Base-by-base conservation (phyloP, 2,888 invertebrate species). In the Dendrolimus houi region DNA sequence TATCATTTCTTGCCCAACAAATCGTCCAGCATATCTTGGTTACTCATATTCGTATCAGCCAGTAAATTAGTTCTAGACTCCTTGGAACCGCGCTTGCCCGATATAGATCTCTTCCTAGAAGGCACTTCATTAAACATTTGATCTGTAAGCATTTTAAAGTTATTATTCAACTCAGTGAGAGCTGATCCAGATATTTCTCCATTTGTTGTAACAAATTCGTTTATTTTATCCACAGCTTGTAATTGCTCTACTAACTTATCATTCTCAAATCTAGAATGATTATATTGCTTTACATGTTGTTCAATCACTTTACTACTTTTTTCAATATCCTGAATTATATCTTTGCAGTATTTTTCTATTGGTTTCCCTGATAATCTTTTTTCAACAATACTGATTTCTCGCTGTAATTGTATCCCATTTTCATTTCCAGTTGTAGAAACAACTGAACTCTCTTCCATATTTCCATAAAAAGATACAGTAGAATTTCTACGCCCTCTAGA, bases 151-250 rank as follows among this genome's bases (percentile, higher is more conserved):
- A 80, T 79, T 70, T 88, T 84, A 55, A 89, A 87, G 61, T 89
- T 88, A 63, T 89, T 86, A 63, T 90, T 88, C 52, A 90, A 61
- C 60, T 88, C 88, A 14, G 65, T 65, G 9, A 88, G 74, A 40
- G 87, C 70, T 41, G 78, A 74, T 41, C 77, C 70, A 0, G 87
- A 81, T 55, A 89, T 79, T 41, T 83, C 85, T 0, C 74, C 75
- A 29, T 74, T 74, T 1, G 69, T 67, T 55, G 77, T 87, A 1
- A 93, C 83, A 59, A 85, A 81, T 9, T 89, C 81, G 61, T 92
- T 92, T 10, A 92, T 78, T 67, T 86, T 86, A 65, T 92, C 91
- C 0, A 92, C 91, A 53, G 85, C 86, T 69, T 90, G 81, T 54
- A 93, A 70, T 55, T 91, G 87, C 57, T 91, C 80, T 0, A 91